phyloP scores from a whole-genome alignment of 2,113 vertebrate species.

The Triplophysa tibetana region DNA sequence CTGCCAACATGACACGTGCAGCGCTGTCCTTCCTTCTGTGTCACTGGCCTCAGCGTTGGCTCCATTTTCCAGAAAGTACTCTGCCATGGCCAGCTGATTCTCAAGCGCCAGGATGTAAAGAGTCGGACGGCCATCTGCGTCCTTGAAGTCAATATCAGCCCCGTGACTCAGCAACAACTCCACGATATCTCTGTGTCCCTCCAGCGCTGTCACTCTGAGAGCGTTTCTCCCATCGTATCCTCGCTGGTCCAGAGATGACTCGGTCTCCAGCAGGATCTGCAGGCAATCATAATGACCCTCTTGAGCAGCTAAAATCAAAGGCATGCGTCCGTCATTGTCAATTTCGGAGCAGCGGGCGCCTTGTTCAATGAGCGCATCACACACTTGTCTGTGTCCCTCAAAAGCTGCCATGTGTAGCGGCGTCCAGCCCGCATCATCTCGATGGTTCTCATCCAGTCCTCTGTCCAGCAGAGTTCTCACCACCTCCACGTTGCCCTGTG shows the following conservation, averaged over 20 bases:
- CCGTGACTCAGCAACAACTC: constrained; percentile 89
- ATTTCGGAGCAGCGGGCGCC: constrained; percentile 93
- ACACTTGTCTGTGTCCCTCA: constrained; percentile 93
- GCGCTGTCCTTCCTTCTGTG: constrained; percentile 90
- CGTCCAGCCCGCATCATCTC: constrained; percentile 97
- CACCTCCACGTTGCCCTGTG: constrained; percentile 96
- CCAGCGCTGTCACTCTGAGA: constrained; percentile 89
- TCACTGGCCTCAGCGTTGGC: constrained; percentile 93
- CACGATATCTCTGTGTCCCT: constrained; percentile 93
- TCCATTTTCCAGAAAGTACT: constrained; percentile 93
- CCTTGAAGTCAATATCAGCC: constrained; percentile 90
- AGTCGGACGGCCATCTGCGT: constrained; percentile 93
- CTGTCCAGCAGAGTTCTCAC: constrained; percentile 97
- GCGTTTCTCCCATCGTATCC: constrained; percentile 95
- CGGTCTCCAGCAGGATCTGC: constrained; percentile 90
- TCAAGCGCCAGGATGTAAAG: constrained; percentile 95
- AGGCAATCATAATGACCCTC: constrained; percentile 98
- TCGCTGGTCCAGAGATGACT: constrained; percentile 88
- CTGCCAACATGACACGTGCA: constrained; percentile 99
- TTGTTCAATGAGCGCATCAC: constrained; percentile 95
- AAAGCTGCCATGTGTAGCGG: constrained; percentile 97
- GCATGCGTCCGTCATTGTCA: constrained; percentile 94
- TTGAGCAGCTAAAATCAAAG: constrained; percentile 89
- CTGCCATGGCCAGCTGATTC: constrained; percentile 94
- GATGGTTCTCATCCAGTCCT: constrained; percentile 95